These are phyloP conservation scores for Rhysida immarginata DNA, from an alignment of 1,140 invertebrate species.

Conservation along the genomic window DNA sequence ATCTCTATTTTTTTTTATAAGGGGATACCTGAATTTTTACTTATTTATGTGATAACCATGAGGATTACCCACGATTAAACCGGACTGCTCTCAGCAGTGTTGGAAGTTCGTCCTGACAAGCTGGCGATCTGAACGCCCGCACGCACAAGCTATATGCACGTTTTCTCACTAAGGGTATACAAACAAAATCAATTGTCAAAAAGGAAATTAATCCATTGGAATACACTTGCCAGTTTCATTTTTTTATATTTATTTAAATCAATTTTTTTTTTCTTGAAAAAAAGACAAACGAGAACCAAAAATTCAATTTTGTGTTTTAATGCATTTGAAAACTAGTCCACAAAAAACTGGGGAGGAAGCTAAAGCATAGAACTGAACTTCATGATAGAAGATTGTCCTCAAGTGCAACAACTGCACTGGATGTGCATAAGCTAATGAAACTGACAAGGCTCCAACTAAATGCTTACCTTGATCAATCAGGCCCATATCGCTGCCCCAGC, in stretches of 20 bases:
- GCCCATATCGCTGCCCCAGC: slow-evolving; percentile 9
- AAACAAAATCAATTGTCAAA: slow-evolving; percentile 12
- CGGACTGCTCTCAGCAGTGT: slow-evolving; percentile 6
- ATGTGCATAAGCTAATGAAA: no score
- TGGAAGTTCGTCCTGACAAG: not conserved
- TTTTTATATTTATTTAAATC: not conserved
- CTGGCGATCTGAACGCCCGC: not conserved
- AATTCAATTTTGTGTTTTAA: no score
- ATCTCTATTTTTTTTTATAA: no score
- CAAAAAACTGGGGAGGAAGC: no score
- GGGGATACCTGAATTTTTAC: no score
- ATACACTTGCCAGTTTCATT: not conserved
- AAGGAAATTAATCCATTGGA: not conserved
- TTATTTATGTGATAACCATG: slow-evolving; percentile 6
- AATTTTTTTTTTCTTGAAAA: not conserved
- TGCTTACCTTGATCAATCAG: slow-evolving; percentile 10
- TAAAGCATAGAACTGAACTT: no score
- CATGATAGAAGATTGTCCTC: no score
- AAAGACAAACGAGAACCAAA: no score
- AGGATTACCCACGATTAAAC: slow-evolving; percentile 4
- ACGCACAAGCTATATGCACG: slow-evolving; percentile 1
- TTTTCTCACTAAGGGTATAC: slow-evolving; percentile 8
- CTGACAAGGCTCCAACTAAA: not conserved
- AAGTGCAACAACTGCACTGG: no score
- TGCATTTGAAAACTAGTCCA: no score